Evolutionary conservation across 2,888 invertebrate genomes (phyloP).

Genomic region (Acanthococcus lagerstroemiae): DNA sequence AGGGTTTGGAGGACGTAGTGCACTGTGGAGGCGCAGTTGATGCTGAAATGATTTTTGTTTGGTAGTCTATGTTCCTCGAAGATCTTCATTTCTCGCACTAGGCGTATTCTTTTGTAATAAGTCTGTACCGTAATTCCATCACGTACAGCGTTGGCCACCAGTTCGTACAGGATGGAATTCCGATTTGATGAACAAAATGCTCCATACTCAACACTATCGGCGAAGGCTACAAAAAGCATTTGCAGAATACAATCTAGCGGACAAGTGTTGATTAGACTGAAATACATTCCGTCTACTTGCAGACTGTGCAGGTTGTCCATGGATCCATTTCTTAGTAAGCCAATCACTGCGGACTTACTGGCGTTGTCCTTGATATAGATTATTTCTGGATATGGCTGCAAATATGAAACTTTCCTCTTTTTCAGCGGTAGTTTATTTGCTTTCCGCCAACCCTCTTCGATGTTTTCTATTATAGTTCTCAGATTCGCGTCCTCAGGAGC

Average conservation of each 20-base stretch:
- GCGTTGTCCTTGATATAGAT: too few relatives aligned
- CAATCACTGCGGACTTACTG: too few relatives aligned
- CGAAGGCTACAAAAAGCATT: constrained; percentile 1
- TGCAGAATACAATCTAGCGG: constrained; percentile 2
- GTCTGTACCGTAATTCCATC: constrained; percentile 5
- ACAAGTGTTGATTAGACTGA: constrained; percentile 8
- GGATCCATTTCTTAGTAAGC: constrained; percentile 17
- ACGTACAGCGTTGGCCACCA: background rate
- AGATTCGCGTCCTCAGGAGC: too few relatives aligned
- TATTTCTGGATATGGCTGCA: too few relatives aligned
- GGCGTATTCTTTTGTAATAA: background rate
- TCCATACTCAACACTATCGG: background rate
- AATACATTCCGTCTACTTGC: constrained; percentile 13
- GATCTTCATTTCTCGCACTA: background rate
- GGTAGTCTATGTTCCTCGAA: background rate
- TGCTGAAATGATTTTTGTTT: background rate
- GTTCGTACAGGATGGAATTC: constrained; percentile 8
- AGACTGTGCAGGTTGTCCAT: background rate
- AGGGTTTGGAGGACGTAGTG: background rate
- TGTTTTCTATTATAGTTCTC: too few relatives aligned
- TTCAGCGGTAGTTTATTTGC: too few relatives aligned
- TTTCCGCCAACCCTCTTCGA: too few relatives aligned
- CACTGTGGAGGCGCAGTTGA: background rate
- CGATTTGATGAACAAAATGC: background rate
- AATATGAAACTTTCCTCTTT: too few relatives aligned